Base-by-base conservation (phyloP, 1,140 invertebrate species). In the Halyomorpha halys region DNA sequence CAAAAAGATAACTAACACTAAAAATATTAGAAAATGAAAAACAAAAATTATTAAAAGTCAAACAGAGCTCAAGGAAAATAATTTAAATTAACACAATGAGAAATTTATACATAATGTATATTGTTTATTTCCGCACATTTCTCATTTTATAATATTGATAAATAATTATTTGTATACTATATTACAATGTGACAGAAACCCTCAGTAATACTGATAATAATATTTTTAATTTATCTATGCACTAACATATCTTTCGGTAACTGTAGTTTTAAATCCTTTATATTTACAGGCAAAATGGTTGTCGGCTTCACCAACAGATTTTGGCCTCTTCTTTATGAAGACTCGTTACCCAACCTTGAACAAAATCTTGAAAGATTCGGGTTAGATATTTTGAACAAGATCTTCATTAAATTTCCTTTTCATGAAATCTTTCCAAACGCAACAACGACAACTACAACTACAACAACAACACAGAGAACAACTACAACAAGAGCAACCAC, bases 321-420 rank as follows among this genome's bases (percentile, higher is more conserved):
- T 63, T 72, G 71, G 72, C 62, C 65, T 23, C 65, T 69, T 13
- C 49, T 72, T 30, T 71, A 71, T 62, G 64, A 70, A 44, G 67
- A 69, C 16, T 59, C 70, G 65, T 62, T 72, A 60, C 72, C 72
- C 6, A 69, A 67, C 44, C 66, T 66, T 47, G 67, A 71, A 63
- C 65, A 69, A 51, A 70, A 54, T 39, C 71, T 71, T 44, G 70
- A 71, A 13, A 67, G 68, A 61, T 56, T 71, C 2, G 65, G 66
- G 21, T 65, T 62, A 39, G 66, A 67, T 16, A 21, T 71, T 8
- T 23, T 70, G 59, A 73, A 72, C 65, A 70, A 71, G 62, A 66
- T 73, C 18, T 72, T 73, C 68, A 64, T 69, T 27, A 65, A 67
- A 23, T 65, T 73, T 16, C 72, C 72, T 34, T 72, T 70, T 62